These are phyloP conservation scores for Hydrotaea cyrtoneurina DNA, from an alignment of 2,888 invertebrate genomes.

Conservation along the genomic window DNA sequence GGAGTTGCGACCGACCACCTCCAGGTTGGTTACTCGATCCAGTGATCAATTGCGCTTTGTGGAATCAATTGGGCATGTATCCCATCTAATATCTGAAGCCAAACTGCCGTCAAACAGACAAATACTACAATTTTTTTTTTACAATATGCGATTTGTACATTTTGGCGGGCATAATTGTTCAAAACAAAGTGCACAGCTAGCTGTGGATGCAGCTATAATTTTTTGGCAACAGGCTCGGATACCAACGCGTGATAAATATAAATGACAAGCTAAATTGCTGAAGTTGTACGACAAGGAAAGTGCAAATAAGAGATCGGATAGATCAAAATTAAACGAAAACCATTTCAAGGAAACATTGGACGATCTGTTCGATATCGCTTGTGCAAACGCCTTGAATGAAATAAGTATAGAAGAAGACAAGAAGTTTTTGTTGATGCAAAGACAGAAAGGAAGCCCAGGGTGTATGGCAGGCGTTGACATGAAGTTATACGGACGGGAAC, in stretches of 20 bases:
- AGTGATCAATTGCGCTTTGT: slow-evolving; percentile 25
- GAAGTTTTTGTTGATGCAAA: slow-evolving; percentile 24
- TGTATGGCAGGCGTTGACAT: slow-evolving; percentile 25
- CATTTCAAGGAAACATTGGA: background rate
- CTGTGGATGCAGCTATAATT: background rate
- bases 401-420: slow-evolving; percentile 18
- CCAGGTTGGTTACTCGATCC: background rate
- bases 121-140: background rate
- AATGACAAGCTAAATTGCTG: slow-evolving; percentile 15
- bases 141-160: slow-evolving; percentile 10
- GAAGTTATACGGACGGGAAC: slow-evolving; percentile 4
- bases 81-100: background rate
- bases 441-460: slow-evolving; percentile 24
- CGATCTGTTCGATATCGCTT: background rate
- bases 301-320: background rate
- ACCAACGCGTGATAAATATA: background rate
- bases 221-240: background rate
- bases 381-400: slow-evolving; percentile 3
- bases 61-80: slow-evolving; percentile 25
- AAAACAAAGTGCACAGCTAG: background rate
- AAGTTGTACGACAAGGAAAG: slow-evolving; percentile 1
- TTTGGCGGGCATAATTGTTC: background rate
- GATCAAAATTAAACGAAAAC: background rate
- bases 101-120: background rate
- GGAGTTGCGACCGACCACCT: slow-evolving; percentile 9